These are phyloP conservation scores for Bujurquina vittata DNA, from an alignment of 2,113 vertebrate genomes.

Conservation along the genomic window DNA sequence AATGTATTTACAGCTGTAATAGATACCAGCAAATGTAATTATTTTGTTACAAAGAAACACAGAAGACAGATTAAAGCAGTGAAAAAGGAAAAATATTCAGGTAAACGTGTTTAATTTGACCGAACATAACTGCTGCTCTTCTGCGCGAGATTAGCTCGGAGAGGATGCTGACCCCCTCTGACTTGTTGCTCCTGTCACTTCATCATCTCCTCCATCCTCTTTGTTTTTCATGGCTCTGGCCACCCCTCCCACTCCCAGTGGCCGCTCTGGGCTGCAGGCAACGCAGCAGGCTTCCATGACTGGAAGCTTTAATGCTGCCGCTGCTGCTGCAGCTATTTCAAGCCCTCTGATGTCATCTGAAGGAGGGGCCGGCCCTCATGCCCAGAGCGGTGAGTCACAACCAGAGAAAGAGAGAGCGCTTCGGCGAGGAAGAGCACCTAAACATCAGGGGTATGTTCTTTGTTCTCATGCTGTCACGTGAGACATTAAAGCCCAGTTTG, in stretches of 20 bases:
- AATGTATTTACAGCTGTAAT: neutral
- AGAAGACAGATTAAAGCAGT: neutral
- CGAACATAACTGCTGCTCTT: neutral
- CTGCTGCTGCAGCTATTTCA: conserved; percentile 59
- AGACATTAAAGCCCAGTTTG: neutral
- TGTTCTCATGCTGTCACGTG: conserved; percentile 18
- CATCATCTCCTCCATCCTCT: conserved; percentile 21
- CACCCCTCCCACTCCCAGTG: neutral
- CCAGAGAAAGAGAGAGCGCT: conserved; percentile 20
- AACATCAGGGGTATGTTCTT: conserved; percentile 25
- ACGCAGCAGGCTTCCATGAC: conserved; percentile 55
- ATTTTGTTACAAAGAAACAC: neutral
- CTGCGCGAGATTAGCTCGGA: conserved; percentile 4
- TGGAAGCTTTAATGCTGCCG: conserved; percentile 63
- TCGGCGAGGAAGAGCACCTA: conserved; percentile 30
- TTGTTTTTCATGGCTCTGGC: neutral
- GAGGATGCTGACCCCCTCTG: neutral
- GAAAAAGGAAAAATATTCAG: neutral
- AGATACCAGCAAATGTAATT: rapidly evolving
- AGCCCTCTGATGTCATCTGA: conserved; percentile 67
- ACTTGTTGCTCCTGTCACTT: conserved; percentile 40
- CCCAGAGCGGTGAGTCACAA: conserved; percentile 62
- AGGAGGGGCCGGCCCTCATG: conserved; percentile 55
- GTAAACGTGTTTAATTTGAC: neutral
- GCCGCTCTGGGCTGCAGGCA: conserved; percentile 39